These are phyloP conservation scores for Epinephelus moara DNA, from an alignment of 2,113 vertebrate genomes.

Conservation along the genomic window DNA sequence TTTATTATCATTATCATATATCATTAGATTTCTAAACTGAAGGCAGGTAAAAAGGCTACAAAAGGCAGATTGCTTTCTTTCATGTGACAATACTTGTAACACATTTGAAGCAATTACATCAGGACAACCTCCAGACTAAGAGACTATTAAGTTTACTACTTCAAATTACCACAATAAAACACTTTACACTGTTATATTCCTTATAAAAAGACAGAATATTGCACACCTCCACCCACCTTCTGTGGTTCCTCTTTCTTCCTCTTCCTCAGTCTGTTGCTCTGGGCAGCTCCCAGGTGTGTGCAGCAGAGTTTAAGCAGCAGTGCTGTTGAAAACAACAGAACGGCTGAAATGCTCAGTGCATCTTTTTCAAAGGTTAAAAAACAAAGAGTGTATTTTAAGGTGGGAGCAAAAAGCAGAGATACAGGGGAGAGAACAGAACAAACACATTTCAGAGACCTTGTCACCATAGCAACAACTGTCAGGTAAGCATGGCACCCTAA, in stretches of 20 bases:
- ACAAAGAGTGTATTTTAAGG: slow-evolving; percentile 41
- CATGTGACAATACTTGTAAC: too few species aligned
- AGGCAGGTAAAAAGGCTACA: too few species aligned
- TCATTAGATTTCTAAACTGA: too few species aligned
- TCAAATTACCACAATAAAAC: background rate
- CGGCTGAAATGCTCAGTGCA: background rate
- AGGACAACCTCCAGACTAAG: background rate
- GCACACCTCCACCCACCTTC: background rate
- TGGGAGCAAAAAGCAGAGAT: background rate
- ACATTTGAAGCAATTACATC: background rate
- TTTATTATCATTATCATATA: too few species aligned
- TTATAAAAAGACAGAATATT: background rate
- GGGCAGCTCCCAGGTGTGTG: background rate
- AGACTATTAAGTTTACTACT: background rate
- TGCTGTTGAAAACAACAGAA: background rate
- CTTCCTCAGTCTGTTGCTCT: background rate
- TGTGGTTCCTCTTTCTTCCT: background rate
- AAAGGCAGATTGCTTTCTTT: too few species aligned
- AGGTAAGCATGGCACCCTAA: slow-evolving; percentile 49
- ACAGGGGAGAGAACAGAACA: background rate
- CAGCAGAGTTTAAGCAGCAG: background rate
- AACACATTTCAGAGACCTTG: slow-evolving; percentile 50
- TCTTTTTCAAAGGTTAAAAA: slow-evolving; percentile 40
- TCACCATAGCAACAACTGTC: slow-evolving; percentile 67
- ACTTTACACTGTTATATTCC: background rate